phyloP scores from a whole-genome alignment of 1,140 invertebrate species.

The Andricus grossulariae region DNA sequence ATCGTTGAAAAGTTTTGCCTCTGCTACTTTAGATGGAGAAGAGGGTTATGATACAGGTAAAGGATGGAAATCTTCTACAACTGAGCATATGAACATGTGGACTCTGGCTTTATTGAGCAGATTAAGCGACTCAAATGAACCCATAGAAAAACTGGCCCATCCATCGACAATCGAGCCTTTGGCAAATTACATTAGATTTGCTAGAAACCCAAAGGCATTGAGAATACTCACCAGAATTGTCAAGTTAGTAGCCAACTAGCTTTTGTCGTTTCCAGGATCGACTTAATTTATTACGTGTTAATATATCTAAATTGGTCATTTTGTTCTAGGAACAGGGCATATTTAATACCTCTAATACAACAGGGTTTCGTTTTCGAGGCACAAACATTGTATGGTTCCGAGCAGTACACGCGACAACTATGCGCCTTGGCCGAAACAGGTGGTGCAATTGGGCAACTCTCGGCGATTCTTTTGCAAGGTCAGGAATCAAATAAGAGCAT shows the following conservation, averaged over 20 bases:
- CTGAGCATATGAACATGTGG: constrained; percentile 51
- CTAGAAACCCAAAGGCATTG: constrained; percentile 59
- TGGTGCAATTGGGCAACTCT: constrained; percentile 64
- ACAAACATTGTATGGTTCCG: constrained; percentile 58
- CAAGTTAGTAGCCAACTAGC: constrained; percentile 49
- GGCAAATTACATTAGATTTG: constrained; percentile 61
- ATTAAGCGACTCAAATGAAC: constrained; percentile 57
- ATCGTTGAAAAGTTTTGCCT: constrained; percentile 60
- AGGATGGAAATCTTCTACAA: constrained; percentile 34
- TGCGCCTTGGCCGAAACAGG: constrained; percentile 61
- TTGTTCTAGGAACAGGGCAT: constrained; percentile 61
- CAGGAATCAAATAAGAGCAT: constrained; percentile 60
- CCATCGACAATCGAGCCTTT: constrained; percentile 64
- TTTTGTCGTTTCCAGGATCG: too few species aligned
- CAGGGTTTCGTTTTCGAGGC: constrained; percentile 70
- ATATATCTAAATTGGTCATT: constrained; percentile 33
- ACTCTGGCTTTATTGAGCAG: constrained; percentile 60
- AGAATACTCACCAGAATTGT: constrained; percentile 63
- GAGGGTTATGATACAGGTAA: constrained; percentile 35
- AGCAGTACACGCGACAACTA: constrained; percentile 58
- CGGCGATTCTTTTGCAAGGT: constrained; percentile 60
- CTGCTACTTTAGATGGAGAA: constrained; percentile 52
- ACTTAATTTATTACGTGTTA: not conserved
- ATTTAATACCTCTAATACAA: constrained; percentile 66
- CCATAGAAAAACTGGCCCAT: constrained; percentile 65